Base-by-base conservation (phyloP, 2,113 vertebrate genomes). In the Zosterops lateralis region DNA sequence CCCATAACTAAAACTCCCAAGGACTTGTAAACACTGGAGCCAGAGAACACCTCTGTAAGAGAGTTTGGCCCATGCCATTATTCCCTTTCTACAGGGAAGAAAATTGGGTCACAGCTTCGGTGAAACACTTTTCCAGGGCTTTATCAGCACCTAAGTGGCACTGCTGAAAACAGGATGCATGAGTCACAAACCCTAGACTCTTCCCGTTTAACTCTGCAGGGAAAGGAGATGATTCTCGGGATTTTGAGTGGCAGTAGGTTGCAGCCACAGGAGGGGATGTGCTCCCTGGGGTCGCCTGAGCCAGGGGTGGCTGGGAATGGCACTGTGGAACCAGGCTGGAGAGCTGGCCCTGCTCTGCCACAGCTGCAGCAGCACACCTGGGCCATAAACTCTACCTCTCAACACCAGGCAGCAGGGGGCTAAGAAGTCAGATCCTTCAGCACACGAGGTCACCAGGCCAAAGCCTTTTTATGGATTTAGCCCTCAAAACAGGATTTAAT, bases 401-500 rank as follows among this genome's bases (percentile, higher is more conserved):
- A 92, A 86, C 86, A 57, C 80, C 8, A 71, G 76, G 1, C 94
- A 81, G 96, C 91, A 45, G 95, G 91, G 47, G 89, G 48, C 57
- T 7, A 2, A 88, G 72, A 65, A 77, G 90, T 89, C 50, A n/a
- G 89, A 78, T 93, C 84, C 83, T 89, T 67, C 57, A 53, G 70
- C 70, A 56, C 65, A 87, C 91, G 57, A 61, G 94, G 91, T 96
- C 96, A 96, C 65, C 73, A 72, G 90, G 89, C 76, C 92, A 96
- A 94, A 95, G 86, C 64, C 89, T 94, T 96, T 96, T 94, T 94
- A 96, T 93, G 90, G 95, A 94, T 95, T 92, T 84, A 93, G 83
- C 89, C 89, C 92, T 96, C 92, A 77, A 90, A 96, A 94, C 95
- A 94, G 89, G 90, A 93, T 96, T 96, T 96, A 95, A 96, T 89